phyloP scores from a whole-genome alignment of 2,797 vertebrate genomes.

The Poeciliopsis gracilis region DNA sequence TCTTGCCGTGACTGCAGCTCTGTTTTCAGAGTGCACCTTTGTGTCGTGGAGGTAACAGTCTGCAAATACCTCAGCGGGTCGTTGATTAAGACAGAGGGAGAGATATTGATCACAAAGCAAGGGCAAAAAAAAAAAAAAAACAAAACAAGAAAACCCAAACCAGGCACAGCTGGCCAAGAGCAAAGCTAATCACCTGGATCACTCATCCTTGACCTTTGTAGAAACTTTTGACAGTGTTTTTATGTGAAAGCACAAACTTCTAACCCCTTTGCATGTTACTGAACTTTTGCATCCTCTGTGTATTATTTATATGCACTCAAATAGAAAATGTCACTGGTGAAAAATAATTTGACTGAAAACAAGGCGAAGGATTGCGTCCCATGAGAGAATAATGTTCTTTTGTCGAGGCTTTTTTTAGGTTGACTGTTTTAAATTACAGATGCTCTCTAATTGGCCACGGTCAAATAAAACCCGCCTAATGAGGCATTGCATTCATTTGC shows the following conservation, averaged over 20 bases:
- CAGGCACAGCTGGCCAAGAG: conserved; percentile 20
- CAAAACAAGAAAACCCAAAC: conserved; percentile 40
- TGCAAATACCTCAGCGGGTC: conserved; percentile 55
- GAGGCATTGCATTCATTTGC: conserved; percentile 78
- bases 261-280: conserved; percentile 37
- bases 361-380: conserved; percentile 65
- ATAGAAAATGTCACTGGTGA: conserved; percentile 61
- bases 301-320: conserved; percentile 58
- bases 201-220: conserved; percentile 50
- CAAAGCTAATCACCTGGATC: conserved; percentile 40
- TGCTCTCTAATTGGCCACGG: conserved; percentile 79
- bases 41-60: conserved; percentile 65
- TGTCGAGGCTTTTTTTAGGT: conserved; percentile 71
- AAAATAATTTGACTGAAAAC: conserved; percentile 68
- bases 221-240: conserved; percentile 30
- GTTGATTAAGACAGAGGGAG: conserved; percentile 67
- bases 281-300: conserved; percentile 44
- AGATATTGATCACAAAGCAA: conserved; percentile 59
- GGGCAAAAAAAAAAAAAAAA: background rate
- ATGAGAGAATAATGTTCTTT: conserved; percentile 61
- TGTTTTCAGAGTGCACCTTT: conserved; percentile 54
- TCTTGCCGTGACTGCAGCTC: conserved; percentile 48
- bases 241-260: conserved; percentile 24
- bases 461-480: conserved; percentile 81
- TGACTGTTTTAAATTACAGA: conserved; percentile 79